These are phyloP conservation scores for Mesoclemmys tuberculata DNA, from an alignment of 2,113 vertebrate genomes.

Conservation along the genomic window DNA sequence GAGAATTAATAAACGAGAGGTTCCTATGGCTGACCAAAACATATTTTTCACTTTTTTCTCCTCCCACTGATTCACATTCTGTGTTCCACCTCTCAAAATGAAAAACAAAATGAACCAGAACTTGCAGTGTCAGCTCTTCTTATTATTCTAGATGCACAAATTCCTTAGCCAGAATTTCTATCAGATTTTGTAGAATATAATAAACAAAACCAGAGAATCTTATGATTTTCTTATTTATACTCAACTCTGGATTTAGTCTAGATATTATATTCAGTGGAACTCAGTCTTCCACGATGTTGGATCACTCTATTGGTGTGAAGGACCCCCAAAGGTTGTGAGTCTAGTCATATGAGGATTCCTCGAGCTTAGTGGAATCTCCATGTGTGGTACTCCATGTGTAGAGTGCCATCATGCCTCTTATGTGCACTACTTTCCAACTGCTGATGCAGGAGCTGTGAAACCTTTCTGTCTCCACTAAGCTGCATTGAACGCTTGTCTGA, in stretches of 20 bases:
- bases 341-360: background rate
- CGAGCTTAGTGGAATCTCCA: background rate
- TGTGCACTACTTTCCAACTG: background rate
- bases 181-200: constrained; percentile 18
- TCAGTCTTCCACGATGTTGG: background rate
- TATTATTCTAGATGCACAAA: constrained; percentile 54
- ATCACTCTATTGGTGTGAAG: background rate
- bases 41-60: constrained; percentile 50
- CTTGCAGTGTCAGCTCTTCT: constrained; percentile 37
- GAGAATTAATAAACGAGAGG: constrained; percentile 54
- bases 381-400: accelerated
- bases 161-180: constrained; percentile 52
- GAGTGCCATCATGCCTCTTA: background rate
- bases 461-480: background rate
- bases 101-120: constrained; percentile 23
- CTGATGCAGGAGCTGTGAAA: background rate
- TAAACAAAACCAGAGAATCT: constrained; percentile 37
- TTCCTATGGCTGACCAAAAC: constrained; percentile 54
- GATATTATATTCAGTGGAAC: background rate
- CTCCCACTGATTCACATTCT: constrained; percentile 48
- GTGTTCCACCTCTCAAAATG: constrained; percentile 18
- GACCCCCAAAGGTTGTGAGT: background rate
- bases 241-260: constrained; percentile 34
- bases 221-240: constrained; percentile 15
- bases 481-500: too few species aligned